phyloP scores from a whole-genome alignment of 1,140 invertebrate genomes.

The Eupristina koningsbergeri region DNA sequence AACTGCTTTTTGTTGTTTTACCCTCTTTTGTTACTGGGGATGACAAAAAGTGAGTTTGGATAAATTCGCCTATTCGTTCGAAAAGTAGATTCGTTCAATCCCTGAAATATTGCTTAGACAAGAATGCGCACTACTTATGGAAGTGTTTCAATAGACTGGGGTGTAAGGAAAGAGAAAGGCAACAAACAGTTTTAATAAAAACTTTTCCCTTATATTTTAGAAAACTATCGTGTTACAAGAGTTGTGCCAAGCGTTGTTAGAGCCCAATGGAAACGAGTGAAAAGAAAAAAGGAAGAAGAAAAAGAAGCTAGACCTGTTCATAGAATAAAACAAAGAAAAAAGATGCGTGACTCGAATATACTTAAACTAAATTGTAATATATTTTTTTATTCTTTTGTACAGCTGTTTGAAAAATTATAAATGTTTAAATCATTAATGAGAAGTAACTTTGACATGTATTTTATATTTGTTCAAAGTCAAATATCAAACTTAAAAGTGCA shows the following conservation, averaged over 20 bases:
- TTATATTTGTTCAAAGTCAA: no score
- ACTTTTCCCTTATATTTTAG: constrained; percentile 38
- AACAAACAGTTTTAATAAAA: constrained; percentile 36
- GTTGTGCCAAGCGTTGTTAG: constrained; percentile 6
- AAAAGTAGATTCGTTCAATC: not conserved
- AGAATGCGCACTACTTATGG: not conserved
- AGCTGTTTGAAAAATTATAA: constrained; percentile 1
- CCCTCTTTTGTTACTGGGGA: not conserved
- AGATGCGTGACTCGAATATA: constrained; percentile 15
- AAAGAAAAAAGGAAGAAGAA: not conserved
- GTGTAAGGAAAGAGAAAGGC: not conserved
- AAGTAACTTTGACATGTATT: not conserved
- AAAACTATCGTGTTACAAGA: constrained; percentile 6
- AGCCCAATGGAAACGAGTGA: not conserved
- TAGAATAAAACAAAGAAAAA: not conserved
- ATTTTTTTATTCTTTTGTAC: not conserved
- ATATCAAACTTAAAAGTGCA: no score
- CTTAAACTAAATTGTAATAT: constrained; percentile 8
- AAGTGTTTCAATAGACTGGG: constrained; percentile 22
- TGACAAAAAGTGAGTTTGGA: not conserved
- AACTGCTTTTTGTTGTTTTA: constrained; percentile 18
- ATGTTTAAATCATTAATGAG: no score
- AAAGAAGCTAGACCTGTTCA: not conserved
- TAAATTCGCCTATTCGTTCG: not conserved
- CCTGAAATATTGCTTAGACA: constrained; percentile 32